Percentiles rank a stretch among this genome's conserved stretches.
These are phyloP conservation scores for Oreotrochilus melanogaster DNA, from an alignment of 2,113 vertebrate genomes.

Conservation along the genomic window DNA sequence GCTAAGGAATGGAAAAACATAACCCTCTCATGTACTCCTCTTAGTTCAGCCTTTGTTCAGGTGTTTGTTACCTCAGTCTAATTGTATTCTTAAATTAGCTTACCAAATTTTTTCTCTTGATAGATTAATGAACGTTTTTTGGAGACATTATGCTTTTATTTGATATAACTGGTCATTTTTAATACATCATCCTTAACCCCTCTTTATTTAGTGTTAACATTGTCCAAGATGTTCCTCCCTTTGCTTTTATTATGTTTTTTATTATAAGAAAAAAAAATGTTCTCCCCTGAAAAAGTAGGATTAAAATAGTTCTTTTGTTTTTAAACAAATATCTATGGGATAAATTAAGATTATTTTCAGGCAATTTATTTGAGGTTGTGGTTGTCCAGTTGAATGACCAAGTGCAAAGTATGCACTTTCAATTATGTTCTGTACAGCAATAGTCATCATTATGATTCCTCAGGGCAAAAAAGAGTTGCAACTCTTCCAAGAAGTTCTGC, in stretches of 20 bases:
- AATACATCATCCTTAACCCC: not conserved
- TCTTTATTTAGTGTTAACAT: not conserved
- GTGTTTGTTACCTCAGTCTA: slow-evolving; percentile 1
- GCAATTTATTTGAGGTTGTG: not conserved
- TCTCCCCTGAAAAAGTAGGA: not conserved
- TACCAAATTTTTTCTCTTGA: not conserved
- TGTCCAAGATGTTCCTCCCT: not conserved
- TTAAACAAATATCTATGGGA: not conserved
- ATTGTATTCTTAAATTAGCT: not conserved
- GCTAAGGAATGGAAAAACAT: not conserved
- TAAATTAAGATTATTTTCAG: not conserved
- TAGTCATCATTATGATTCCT: not conserved
- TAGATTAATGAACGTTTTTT: not conserved
- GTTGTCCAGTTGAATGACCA: not conserved
- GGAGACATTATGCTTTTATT: not conserved
- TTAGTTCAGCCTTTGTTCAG: not conserved
- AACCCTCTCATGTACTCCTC: not conserved
- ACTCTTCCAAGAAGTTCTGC: not conserved
- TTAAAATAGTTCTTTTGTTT: not conserved
- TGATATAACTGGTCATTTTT: not conserved
- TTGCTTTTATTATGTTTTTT: not conserved
- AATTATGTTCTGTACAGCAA: not conserved
- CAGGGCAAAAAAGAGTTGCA: not conserved
- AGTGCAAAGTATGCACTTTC: not conserved
- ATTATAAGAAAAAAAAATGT: not conserved